phyloP scores from a whole-genome alignment of 92 coral and sea anemone species.

The Parazoanthus swiftii region DNA sequence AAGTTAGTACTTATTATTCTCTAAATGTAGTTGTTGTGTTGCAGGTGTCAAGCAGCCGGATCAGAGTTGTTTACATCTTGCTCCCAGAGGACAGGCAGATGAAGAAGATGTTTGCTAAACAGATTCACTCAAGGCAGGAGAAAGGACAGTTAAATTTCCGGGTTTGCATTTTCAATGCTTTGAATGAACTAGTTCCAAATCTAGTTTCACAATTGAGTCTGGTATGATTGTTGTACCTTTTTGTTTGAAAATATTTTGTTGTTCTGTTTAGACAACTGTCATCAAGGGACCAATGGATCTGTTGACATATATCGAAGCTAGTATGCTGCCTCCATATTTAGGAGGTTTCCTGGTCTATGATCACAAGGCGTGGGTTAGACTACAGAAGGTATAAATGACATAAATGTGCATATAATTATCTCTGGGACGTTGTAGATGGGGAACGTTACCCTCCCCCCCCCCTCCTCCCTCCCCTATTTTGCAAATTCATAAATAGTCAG shows the following conservation, averaged over 20 bases:
- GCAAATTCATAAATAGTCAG: neutral
- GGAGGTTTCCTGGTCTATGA: constrained; percentile 81
- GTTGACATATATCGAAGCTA: constrained; percentile 69
- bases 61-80: constrained; percentile 68
- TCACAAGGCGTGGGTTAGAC: constrained; percentile 74
- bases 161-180: constrained; percentile 44
- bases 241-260: neutral
- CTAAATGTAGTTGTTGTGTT: neutral
- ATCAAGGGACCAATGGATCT: constrained; percentile 72
- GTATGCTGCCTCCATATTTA: constrained; percentile 66
- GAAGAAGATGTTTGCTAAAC: constrained; percentile 73
- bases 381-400: constrained; percentile 74
- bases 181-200: neutral
- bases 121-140: constrained; percentile 61
- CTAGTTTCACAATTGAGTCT: neutral
- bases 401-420: too few relatives aligned
- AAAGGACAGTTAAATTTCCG: constrained; percentile 61
- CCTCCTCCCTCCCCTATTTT: too few relatives aligned
- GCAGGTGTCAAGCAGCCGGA: constrained; percentile 59
- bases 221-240: neutral
- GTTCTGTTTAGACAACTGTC: constrained; percentile 53
- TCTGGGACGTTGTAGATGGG: neutral
- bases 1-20: neutral
- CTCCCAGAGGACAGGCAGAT: constrained; percentile 66
- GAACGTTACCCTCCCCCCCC: neutral